A percentile compares a stretch with the other conserved stretches of the same genome.
These are phyloP conservation scores for Cheilosia grossa DNA, from an alignment of 2,888 invertebrate species.

Conservation along the genomic window DNA sequence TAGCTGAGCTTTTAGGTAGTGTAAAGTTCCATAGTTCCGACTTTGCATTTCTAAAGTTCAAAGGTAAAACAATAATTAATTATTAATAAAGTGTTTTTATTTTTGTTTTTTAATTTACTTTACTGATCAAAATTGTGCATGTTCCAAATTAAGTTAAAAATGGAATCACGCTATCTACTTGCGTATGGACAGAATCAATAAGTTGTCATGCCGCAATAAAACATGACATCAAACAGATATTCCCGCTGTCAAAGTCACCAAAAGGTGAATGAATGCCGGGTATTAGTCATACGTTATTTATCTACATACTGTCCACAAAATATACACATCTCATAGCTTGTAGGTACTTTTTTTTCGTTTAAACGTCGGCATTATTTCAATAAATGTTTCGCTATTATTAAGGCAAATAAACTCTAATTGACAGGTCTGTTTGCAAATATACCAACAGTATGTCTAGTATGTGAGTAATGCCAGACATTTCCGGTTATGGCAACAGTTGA, in stretches of 20 bases:
- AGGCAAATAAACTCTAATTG: neutral
- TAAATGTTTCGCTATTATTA: constrained; percentile 1
- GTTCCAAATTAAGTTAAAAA: no score
- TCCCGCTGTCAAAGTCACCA: neutral
- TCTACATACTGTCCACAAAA: neutral
- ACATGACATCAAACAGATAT: neutral
- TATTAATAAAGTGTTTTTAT: no score
- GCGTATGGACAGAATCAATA: constrained; percentile 7
- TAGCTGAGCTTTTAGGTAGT: no score
- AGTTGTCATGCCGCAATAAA: neutral
- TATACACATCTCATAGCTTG: neutral
- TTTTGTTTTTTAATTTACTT: no score
- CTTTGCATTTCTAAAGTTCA: no score
- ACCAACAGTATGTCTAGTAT: neutral
- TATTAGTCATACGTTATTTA: neutral
- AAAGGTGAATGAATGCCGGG: constrained; percentile 24
- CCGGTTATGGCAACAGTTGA: constrained; percentile 15
- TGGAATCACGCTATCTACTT: neutral
- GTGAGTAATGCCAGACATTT: constrained; percentile 15
- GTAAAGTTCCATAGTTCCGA: no score
- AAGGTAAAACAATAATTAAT: no score
- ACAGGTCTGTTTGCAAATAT: neutral
- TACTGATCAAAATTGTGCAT: no score
- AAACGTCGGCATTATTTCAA: neutral
- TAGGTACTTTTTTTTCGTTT: neutral